phyloP scores from a whole-genome alignment of 2,888 invertebrate species.

The Flabesymbios commensalis region DNA sequence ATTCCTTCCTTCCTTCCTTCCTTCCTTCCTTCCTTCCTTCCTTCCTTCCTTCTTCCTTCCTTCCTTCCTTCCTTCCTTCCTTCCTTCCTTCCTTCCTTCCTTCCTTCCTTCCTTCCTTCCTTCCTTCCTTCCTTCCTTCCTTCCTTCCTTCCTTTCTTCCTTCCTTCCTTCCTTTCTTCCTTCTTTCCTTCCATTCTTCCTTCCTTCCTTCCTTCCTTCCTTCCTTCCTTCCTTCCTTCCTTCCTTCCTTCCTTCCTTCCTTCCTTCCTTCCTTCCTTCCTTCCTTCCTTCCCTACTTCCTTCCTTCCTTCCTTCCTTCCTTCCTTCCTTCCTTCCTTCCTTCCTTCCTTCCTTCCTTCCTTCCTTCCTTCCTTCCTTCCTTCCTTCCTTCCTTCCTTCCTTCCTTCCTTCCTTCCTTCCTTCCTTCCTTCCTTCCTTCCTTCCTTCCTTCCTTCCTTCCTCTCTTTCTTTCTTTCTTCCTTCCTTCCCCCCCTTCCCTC shows the following conservation, averaged over 20 bases:
- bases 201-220: neutral
- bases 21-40: neutral
- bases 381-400: neutral
- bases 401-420: neutral
- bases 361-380: neutral
- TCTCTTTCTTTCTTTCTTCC: too few relatives aligned
- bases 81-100: neutral
- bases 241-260: neutral
- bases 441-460: neutral
- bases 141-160: neutral
- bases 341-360: neutral
- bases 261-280: slow-evolving; percentile 1
- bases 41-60: neutral
- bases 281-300: neutral
- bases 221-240: neutral
- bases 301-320: neutral
- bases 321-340: neutral
- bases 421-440: neutral
- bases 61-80: neutral
- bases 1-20: neutral
- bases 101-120: neutral
- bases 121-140: neutral
- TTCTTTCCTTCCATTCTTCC: neutral
- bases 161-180: slow-evolving; percentile 1
- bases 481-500: neutral